A percentile compares a stretch with the other conserved stretches of the same genome.
These are phyloP conservation scores for Limonius californicus DNA, from an alignment of 1,140 invertebrate species.

Conservation along the genomic window DNA sequence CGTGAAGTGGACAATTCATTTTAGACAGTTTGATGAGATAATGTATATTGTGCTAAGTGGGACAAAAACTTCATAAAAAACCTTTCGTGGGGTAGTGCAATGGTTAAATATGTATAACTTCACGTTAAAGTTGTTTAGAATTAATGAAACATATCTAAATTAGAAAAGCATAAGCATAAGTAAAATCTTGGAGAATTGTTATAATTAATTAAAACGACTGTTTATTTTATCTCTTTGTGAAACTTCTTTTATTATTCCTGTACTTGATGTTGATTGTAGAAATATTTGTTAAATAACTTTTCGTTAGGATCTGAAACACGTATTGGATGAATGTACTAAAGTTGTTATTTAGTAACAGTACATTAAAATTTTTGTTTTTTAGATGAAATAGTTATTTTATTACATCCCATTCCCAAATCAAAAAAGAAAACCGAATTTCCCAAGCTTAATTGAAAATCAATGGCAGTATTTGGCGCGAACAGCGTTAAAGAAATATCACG, in stretches of 20 bases:
- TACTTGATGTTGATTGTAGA: conserved; percentile 1
- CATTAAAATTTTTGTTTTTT: not conserved
- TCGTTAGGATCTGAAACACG: not conserved
- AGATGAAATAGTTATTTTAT: not conserved
- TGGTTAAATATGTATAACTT: not conserved
- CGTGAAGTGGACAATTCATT: too few relatives aligned
- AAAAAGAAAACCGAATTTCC: too few relatives aligned
- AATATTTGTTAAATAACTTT: not conserved
- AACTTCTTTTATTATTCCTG: not conserved
- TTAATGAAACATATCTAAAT: not conserved
- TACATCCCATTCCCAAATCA: too few relatives aligned
- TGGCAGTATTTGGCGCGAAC: too few relatives aligned
- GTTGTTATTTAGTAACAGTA: not conserved
- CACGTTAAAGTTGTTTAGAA: not conserved
- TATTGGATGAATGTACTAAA: conserved; percentile 1
- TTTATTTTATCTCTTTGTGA: not conserved
- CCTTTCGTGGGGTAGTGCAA: not conserved
- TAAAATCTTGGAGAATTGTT: too few relatives aligned
- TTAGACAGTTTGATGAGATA: too few relatives aligned
- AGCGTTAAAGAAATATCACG: too few relatives aligned
- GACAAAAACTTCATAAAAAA: not conserved
- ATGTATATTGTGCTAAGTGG: too few relatives aligned
- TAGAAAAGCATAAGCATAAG: not conserved
- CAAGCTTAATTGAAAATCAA: too few relatives aligned
- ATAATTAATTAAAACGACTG: not conserved